Evolutionary conservation across 2,113 vertebrate species (phyloP), one percentile per base, ranked within the genome.

Genomic region (Gallinago undulata): DNA sequence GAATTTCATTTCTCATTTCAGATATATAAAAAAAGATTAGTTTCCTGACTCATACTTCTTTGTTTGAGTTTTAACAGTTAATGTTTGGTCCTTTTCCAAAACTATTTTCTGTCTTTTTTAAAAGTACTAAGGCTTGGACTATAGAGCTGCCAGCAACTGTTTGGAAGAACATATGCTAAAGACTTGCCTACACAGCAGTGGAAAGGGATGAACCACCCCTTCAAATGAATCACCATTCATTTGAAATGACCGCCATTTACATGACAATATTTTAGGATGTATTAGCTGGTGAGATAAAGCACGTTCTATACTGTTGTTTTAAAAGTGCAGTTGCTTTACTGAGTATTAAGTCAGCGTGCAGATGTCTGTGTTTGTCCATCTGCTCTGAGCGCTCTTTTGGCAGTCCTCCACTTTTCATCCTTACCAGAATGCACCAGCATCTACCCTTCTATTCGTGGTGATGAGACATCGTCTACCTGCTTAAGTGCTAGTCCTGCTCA

Each of bases 1-100:
- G 6, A 91, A 89, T 96, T 97, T 97, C 55, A 63, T 94, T 96
- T 95, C 89, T 96, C 78, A 91, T 95, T 95, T 95, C 57, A 80
- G 45, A 85, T 92, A 66, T 74, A 62, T 84, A 76, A 53, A 82
- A 88, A 86, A 78, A 92, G 12, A 72, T 79, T 91, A 45, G 62
- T 92, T 92, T 93, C 56, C 55, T 84, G 80, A 90, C 45, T 90
- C 86, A 80, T 92, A 63, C n/a, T 33, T 43, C 78, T 91, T 95
- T 97, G 64, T 83, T 76, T 96, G 70, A 87, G 43, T 82, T 94
- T 68, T 85, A 79, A 70, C 50, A 50, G 83, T 87, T 81, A 85
- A 87, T 47, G 27, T 59, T 56, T 93, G 82, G 55, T 89, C 53
- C 80, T 95, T 90, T 81, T 94, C 90, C 93, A 97, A 92, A 93